phyloP scores from a whole-genome alignment of 1,140 invertebrate genomes.

The Scaptomyza montana region DNA sequence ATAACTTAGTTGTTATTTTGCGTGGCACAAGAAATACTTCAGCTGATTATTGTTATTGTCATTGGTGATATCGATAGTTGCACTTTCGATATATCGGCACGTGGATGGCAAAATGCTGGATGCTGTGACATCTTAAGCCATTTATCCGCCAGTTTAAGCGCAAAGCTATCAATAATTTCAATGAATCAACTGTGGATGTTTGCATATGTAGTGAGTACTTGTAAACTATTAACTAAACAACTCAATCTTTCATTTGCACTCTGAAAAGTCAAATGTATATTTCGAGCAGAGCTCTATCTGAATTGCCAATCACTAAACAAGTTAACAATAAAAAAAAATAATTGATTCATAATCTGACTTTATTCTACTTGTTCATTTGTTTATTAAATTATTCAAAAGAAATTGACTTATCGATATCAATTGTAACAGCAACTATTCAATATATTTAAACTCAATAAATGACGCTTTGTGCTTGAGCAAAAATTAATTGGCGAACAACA shows the following conservation, averaged over 20 bases:
- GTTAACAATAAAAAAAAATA: no score
- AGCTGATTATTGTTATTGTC: conserved; percentile 71
- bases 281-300: no score
- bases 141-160: conserved; percentile 1
- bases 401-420: neutral
- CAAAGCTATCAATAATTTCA: no score
- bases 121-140: conserved; percentile 19
- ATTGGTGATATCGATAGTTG: conserved; percentile 40
- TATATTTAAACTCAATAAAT: neutral
- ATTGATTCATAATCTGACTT: no score
- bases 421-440: neutral
- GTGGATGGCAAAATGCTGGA: conserved; percentile 28
- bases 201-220: no score
- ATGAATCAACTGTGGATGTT: no score
- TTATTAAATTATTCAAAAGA: neutral
- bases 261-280: no score
- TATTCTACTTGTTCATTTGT: no score
- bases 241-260: no score
- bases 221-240: no score
- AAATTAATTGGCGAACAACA: neutral
- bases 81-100: conserved; percentile 21
- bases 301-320: no score
- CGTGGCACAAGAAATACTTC: conserved; percentile 74
- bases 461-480: neutral
- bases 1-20: conserved; percentile 66